These are phyloP conservation scores for Lordiphosa stackelbergi DNA, from an alignment of 1,140 invertebrate species.

Conservation along the genomic window DNA sequence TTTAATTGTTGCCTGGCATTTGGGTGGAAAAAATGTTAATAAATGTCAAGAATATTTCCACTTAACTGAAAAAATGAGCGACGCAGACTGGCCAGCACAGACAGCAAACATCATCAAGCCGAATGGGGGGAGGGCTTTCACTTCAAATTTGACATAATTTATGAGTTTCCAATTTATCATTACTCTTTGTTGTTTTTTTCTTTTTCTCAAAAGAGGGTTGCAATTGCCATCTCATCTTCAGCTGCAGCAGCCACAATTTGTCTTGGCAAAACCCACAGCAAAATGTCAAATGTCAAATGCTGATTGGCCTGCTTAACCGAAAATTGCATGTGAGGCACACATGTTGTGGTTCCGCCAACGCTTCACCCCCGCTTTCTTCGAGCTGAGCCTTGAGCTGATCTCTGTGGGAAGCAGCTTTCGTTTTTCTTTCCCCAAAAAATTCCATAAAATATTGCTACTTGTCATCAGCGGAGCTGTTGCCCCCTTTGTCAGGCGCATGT, in stretches of 20 bases:
- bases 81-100: conserved; percentile 27
- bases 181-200: conserved; percentile 5
- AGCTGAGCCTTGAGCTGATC: conserved; percentile 33
- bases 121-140: conserved; percentile 3
- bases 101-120: conserved; percentile 28
- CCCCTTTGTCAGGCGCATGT: conserved; percentile 31
- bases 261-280: conserved; percentile 21
- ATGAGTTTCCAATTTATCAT: conserved; percentile 73
- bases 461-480: conserved; percentile 40
- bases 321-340: conserved; percentile 59
- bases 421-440: conserved; percentile 19
- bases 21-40: conserved; percentile 52
- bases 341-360: conserved; percentile 39
- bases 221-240: conserved; percentile 15
- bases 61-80: conserved; percentile 61
- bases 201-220: conserved; percentile 8
- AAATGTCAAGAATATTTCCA: conserved; percentile 69
- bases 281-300: conserved; percentile 64
- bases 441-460: conserved; percentile 59
- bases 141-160: conserved; percentile 67
- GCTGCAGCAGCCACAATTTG: conserved; percentile 35
- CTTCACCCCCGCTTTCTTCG: neutral
- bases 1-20: conserved; percentile 49
- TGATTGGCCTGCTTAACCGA: conserved; percentile 16
- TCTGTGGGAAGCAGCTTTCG: conserved; percentile 43